Evolutionary conservation across 2,113 vertebrate genomes (phyloP).

Genomic region (Cyanoramphus novaezelandiae): DNA sequence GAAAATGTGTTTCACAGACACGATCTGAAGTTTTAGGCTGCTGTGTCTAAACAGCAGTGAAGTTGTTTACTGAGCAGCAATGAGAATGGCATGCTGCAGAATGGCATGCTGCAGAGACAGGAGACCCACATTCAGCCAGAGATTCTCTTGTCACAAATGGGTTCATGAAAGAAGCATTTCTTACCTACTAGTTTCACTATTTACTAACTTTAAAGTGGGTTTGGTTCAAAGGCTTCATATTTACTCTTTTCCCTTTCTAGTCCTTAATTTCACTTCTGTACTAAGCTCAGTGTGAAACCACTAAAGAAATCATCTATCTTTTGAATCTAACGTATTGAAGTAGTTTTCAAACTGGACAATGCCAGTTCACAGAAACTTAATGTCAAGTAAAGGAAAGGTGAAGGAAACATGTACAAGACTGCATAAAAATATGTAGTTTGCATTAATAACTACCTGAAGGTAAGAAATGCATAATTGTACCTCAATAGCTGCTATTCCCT

Average conservation of each 20-base stretch:
- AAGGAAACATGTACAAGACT: neutral
- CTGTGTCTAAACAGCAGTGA: neutral
- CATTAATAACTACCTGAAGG: neutral
- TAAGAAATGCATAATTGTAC: neutral
- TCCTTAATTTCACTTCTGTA: neutral
- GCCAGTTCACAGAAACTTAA: neutral
- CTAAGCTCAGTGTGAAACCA: neutral
- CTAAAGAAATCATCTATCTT: neutral
- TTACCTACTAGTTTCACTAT: neutral
- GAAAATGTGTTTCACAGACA: neutral
- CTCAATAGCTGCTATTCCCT: neutral
- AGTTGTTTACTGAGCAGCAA: neutral
- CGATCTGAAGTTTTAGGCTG: neutral
- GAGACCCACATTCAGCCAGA: fast-evolving
- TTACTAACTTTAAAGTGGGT: neutral
- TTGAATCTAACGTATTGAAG: neutral
- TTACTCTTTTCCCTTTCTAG: neutral
- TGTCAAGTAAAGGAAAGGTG: neutral
- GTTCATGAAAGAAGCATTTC: neutral
- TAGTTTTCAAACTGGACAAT: neutral
- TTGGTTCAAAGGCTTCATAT: neutral
- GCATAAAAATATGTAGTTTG: neutral
- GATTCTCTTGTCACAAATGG: neutral
- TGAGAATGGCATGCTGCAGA: neutral
- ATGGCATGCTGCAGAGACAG: neutral